Base-by-base conservation (phyloP, 2,888 invertebrate species). In the Pachydiplax longipennis region DNA sequence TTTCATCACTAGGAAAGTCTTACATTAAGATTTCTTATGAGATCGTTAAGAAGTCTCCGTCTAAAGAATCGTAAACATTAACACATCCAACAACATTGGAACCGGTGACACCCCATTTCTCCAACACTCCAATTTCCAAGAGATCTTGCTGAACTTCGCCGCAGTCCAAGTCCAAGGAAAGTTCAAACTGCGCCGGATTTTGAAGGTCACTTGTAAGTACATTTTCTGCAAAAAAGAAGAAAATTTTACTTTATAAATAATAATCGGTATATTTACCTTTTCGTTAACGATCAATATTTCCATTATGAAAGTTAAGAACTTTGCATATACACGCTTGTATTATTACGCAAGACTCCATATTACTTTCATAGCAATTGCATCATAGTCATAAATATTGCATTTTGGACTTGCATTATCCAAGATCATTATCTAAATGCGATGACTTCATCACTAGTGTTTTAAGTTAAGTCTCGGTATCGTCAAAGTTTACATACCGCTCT, bases 91-190 rank as follows among this genome's bases (percentile, higher is more conserved):
- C 87, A 58, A 65, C 53, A 6, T 61, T 87, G 35, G 35, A 22
- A 2, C 87, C 87, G n/a, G 87, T 87, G n/a, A 87, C 87, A 87
- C 87, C 87, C 87, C 87, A 87, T 53, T 87, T 87, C 31, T 87
- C 87, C 35, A 87, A n/a, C 37, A 87, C 87, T 10, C 87, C 87
- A 87, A 87, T 87, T 87, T 87, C 87, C 25, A 87, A 87, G 87
- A 87, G 61, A 61, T 87, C 87, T 37, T 87, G 87, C 35, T 87
- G 87, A 37, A 87, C 87, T 22, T 87, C 87, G 12, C 65, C 87
- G 37, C 87, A 87, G 40, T 87, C 87, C 37, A 87, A 87, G 37
- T 87, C 87, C 65, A 87, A 48, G n/a, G 87, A 87, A 35, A 87
- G n/a, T n/a, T 87, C 87, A 87, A 87, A 87, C 40, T 87, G 87